phyloP scores from a whole-genome alignment of 2,888 invertebrate genomes.

The Sepioteuthis lessoniana region DNA sequence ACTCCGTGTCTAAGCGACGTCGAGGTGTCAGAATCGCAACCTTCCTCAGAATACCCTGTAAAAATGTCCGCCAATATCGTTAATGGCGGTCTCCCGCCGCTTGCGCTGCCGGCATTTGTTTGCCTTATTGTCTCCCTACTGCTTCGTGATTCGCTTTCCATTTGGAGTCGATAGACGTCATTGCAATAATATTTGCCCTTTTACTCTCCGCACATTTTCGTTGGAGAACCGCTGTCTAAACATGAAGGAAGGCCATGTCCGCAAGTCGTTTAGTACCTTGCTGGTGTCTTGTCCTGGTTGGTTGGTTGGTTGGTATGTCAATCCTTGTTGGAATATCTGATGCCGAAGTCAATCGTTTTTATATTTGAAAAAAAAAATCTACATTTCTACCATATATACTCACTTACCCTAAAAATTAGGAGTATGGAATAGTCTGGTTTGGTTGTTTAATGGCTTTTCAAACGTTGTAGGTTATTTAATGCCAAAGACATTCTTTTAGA shows the following conservation, averaged over 20 bases:
- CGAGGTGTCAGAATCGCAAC: background rate
- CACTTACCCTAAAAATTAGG: no score
- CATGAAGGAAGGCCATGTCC: background rate
- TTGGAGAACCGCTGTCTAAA: background rate
- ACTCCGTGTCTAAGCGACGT: background rate
- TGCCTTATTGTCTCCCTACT: constrained; percentile 17
- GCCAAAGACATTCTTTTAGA: no score
- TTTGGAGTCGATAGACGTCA: background rate
- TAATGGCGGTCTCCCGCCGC: background rate
- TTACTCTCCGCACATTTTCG: background rate
- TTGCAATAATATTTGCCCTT: background rate
- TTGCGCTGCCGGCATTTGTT: background rate
- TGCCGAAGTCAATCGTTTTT: no score
- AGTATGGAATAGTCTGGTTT: no score
- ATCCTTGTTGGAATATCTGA: no score
- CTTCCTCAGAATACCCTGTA: background rate
- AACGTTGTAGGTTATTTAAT: no score
- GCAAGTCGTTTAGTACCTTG: background rate
- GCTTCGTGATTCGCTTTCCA: background rate
- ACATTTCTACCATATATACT: no score
- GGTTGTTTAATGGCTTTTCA: no score
- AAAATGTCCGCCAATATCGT: background rate
- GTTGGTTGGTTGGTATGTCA: no score
- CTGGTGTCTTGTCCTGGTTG: background rate
- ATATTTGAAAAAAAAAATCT: no score